These are phyloP conservation scores for Seriola dumerili DNA, from an alignment of 2,113 vertebrate species.

Conservation along the genomic window DNA sequence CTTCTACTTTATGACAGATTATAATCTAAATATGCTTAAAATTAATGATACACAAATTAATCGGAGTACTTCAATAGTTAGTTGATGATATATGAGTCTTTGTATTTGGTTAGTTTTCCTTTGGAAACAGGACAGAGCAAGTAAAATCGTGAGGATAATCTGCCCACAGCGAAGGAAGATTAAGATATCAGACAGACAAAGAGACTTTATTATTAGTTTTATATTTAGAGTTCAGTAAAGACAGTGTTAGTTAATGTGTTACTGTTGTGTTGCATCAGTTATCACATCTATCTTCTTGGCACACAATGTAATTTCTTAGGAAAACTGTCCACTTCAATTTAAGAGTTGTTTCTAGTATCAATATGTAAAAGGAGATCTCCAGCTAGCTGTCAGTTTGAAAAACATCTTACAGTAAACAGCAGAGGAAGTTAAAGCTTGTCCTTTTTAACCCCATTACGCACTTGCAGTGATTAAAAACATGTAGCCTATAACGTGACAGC, in stretches of 20 bases:
- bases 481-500: neutral
- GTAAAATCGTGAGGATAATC: slow-evolving; percentile 15
- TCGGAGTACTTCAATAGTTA: neutral
- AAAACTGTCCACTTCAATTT: neutral
- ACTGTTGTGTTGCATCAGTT: neutral
- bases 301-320: neutral
- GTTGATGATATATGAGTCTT: neutral
- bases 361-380: neutral
- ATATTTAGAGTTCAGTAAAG: neutral
- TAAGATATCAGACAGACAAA: slow-evolving; percentile 29
- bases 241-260: neutral
- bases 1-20: neutral
- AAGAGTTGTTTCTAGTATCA: neutral
- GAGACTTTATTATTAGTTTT: slow-evolving; percentile 2
- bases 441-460: neutral
- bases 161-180: slow-evolving; percentile 43
- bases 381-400: neutral
- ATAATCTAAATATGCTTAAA: neutral
- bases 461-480: neutral
- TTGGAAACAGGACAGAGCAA: neutral
- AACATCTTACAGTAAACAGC: neutral
- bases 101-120: neutral
- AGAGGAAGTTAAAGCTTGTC: neutral
- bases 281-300: neutral
- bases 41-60: rapidly evolving